These are phyloP conservation scores for Bufo bufo DNA, from an alignment of 2,113 vertebrate species.

Conservation along the genomic window DNA sequence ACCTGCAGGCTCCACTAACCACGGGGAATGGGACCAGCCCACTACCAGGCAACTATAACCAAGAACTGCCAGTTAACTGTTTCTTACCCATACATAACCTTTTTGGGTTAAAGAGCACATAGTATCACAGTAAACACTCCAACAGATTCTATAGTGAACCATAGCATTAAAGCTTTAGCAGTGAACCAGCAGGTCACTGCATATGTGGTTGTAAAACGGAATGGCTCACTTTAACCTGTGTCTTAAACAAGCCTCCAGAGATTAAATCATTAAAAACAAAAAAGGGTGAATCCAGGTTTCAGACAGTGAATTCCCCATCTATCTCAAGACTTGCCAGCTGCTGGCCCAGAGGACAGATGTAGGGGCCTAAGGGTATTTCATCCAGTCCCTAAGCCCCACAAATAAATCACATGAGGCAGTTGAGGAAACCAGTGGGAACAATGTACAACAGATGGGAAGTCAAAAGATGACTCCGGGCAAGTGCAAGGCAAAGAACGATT, in stretches of 20 bases:
- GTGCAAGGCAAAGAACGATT: not conserved
- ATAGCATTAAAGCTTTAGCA: too few species aligned
- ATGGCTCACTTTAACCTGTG: not conserved
- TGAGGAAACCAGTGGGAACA: slow-evolving; percentile 52
- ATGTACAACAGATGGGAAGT: slow-evolving; percentile 54
- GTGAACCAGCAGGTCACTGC: not conserved
- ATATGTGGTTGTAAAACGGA: not conserved
- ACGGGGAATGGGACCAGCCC: too few species aligned
- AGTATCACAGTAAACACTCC: too few species aligned
- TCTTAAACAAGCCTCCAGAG: not conserved
- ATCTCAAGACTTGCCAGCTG: slow-evolving; percentile 45
- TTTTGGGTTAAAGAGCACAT: too few species aligned
- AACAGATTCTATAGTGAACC: too few species aligned
- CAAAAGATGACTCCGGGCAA: slow-evolving; percentile 49
- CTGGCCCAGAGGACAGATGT: slow-evolving; percentile 53
- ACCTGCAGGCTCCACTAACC: too few species aligned
- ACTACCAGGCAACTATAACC: too few species aligned
- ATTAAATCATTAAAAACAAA: slow-evolving; percentile 2
- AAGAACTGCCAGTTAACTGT: too few species aligned
- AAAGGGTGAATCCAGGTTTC: not conserved
- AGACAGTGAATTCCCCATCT: slow-evolving; percentile 46
- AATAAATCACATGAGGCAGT: slow-evolving; percentile 52
- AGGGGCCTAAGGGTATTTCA: slow-evolving; percentile 32
- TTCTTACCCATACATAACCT: too few species aligned
- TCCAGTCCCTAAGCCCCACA: slow-evolving; percentile 35